These are phyloP conservation scores for Catharus bicknelli DNA, from an alignment of 2,113 vertebrate species.

Conservation along the genomic window DNA sequence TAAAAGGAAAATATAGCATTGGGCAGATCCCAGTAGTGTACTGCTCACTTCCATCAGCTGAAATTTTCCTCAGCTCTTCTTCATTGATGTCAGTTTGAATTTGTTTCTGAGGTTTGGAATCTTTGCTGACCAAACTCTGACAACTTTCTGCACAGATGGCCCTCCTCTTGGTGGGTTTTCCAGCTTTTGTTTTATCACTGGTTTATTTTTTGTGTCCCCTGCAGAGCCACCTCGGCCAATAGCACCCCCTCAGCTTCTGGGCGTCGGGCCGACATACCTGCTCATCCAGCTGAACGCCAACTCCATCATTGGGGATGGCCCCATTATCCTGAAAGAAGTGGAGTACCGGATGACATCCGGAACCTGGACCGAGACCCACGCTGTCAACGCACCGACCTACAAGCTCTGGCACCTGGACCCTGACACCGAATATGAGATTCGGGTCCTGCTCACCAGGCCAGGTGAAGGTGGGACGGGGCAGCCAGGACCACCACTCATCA, in stretches of 20 bases:
- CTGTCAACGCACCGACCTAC: constrained; percentile 94
- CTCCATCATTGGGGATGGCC: constrained; percentile 97
- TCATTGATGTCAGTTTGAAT: neutral
- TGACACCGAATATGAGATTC: constrained; percentile 95
- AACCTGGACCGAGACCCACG: constrained; percentile 95
- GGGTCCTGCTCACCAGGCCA: constrained; percentile 91
- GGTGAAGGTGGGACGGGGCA: constrained; percentile 95
- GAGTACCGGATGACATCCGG: constrained; percentile 97
- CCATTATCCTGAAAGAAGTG: constrained; percentile 96
- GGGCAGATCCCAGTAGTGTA: neutral
- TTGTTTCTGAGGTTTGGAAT: neutral
- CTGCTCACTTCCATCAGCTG: neutral
- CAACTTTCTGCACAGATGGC: neutral
- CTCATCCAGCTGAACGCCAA: constrained; percentile 97
- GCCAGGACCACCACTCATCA: constrained; percentile 91
- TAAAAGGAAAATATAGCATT: neutral
- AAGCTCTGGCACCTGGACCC: constrained; percentile 98
- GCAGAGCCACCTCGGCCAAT: constrained; percentile 95
- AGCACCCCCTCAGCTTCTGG: constrained; percentile 93
- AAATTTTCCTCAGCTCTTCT: neutral
- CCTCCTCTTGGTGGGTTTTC: neutral
- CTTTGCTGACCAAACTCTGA: neutral
- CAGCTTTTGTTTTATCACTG: neutral
- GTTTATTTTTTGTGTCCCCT: neutral
- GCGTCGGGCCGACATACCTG: constrained; percentile 92